A percentile compares a stretch with the other conserved stretches of the same genome.
These are phyloP conservation scores for Aulostomus chinensis DNA, from an alignment of 2,797 vertebrate species.

Conservation along the genomic window DNA sequence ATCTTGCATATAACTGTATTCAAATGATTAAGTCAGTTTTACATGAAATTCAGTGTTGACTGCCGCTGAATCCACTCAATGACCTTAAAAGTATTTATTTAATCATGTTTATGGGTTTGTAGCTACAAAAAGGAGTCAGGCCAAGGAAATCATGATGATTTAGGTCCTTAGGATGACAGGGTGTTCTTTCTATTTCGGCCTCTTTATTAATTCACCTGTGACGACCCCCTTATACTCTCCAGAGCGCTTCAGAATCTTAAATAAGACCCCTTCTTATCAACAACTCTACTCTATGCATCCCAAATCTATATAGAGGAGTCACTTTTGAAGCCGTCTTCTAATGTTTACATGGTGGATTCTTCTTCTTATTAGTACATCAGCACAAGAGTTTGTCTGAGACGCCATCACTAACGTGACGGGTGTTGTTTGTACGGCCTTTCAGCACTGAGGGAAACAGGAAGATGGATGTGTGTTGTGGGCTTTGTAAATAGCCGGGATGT, in stretches of 20 bases:
- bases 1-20: neutral
- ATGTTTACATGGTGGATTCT: constrained; percentile 81
- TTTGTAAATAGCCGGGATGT: constrained; percentile 63
- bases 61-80: neutral
- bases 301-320: constrained; percentile 52
- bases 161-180: constrained; percentile 28
- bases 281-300: constrained; percentile 84
- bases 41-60: too few relatives aligned
- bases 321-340: constrained; percentile 68
- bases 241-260: constrained; percentile 28
- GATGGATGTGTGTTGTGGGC: constrained; percentile 6
- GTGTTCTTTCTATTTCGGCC: constrained; percentile 10
- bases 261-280: constrained; percentile 1
- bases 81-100: neutral
- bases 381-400: constrained; percentile 70
- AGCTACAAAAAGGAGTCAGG: constrained; percentile 1
- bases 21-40: neutral
- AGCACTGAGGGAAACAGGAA: constrained; percentile 15
- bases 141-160: neutral
- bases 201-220: constrained; percentile 10
- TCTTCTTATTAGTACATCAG: constrained; percentile 69
- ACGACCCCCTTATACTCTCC: constrained; percentile 6
- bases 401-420: constrained; percentile 59
- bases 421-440: constrained; percentile 34
- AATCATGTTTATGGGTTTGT: constrained; percentile 11